Evolutionary conservation across 2,797 vertebrate genomes (phyloP).

Genomic region (Oophaga sylvatica): DNA sequence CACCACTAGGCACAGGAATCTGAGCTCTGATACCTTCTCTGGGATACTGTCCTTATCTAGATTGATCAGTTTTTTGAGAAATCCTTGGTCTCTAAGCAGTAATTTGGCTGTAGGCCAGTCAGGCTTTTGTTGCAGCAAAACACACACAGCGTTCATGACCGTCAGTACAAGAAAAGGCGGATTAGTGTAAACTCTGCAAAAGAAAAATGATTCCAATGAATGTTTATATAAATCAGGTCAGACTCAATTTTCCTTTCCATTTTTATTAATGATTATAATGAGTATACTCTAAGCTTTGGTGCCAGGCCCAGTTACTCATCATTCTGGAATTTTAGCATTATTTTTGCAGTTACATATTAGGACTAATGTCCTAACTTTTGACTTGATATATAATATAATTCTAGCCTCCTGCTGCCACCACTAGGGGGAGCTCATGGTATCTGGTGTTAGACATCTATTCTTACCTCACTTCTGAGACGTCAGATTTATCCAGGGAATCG

Average conservation of each 20-base stretch:
- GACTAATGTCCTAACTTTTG: background rate
- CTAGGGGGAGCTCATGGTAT: background rate
- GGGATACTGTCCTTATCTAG: constrained; percentile 74
- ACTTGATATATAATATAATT: background rate
- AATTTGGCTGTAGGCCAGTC: constrained; percentile 71
- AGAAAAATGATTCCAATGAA: background rate
- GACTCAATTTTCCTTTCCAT: background rate
- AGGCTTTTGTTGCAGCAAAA: constrained; percentile 71
- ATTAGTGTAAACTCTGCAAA: constrained; percentile 68
- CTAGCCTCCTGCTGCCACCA: background rate
- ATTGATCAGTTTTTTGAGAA: constrained; percentile 70
- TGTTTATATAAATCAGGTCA: no score
- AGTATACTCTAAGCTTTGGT: no score
- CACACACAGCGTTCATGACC: constrained; percentile 75
- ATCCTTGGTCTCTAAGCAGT: constrained; percentile 72
- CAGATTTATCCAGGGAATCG: constrained; percentile 70
- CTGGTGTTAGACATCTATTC: background rate
- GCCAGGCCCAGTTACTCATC: no score
- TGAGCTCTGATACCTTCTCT: constrained; percentile 68
- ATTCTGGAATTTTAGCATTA: no score
- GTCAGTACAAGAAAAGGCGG: constrained; percentile 72
- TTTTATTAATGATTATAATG: no score
- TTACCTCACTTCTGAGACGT: constrained; percentile 73
- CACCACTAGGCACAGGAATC: background rate
- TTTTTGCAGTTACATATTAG: no score